Base-by-base conservation (phyloP, 2,888 invertebrate genomes). In the Drosophila helvetica region DNA sequence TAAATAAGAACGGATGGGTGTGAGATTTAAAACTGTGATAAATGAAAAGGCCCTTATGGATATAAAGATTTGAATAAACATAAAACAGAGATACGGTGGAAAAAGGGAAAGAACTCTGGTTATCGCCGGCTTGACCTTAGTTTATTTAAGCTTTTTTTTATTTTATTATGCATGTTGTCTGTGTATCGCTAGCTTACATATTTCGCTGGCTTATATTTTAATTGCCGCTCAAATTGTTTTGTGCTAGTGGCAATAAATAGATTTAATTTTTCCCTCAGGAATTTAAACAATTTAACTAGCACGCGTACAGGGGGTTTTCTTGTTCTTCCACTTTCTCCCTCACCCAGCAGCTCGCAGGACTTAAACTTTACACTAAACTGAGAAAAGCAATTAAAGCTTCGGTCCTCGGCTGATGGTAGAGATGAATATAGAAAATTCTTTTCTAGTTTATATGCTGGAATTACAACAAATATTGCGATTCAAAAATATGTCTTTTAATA, bases 361-460 rank as follows among this genome's bases (percentile, higher is more conserved):
- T 83, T 78, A 57, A 83, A 83, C 75, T 86, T 79, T 64, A 48
- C 80, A 67, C 71, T 55, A 53, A 52, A 33, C 42, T 1, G 59
- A 57, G 65, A 62, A 64, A 78, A 84, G 72, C 69, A 81, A 80
- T 7, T n/a, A 25, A n/a, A 1, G 3, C n/a, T 17, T n/a, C 4
- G 4, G 10, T n/a, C n/a, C n/a, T n/a, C n/a, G 5, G 33, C 9
- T 9, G 27, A 27, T 9, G 27, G 27, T 3, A 30, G 10, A 9
- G 3, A 9, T 30, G 30, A 30, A 30, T 30, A 10, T 30, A 10
- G 3, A 30, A 30, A 30, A 9, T 3, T 3, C 0, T 6, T 22
- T 22, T 7, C 1, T 8, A 2, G 1, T 22, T 5, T 6, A 3
- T n/a, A n/a, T n/a, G 10, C 10, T 30, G 9, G 9, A 27, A 27